Evolutionary conservation across 1,140 invertebrate species (phyloP).

Genomic region (Drosophila saltans): DNA sequence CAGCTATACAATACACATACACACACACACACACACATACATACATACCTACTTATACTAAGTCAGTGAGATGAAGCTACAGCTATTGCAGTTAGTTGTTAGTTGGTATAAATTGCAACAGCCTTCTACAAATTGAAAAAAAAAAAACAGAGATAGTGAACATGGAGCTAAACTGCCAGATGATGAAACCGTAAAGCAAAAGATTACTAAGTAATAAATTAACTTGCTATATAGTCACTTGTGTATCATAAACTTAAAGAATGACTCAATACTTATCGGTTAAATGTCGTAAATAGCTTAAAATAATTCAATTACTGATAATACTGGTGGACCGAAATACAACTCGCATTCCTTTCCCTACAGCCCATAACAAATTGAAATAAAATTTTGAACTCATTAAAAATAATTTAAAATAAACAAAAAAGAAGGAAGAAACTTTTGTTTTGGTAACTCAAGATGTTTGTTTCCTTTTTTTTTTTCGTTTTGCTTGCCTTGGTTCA

Average conservation of each 20-base stretch:
- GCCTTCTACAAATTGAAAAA: constrained; percentile 56
- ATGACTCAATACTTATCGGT: too few relatives aligned
- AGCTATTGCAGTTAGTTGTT: constrained; percentile 25
- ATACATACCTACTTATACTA: background rate
- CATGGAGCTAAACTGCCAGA: too few relatives aligned
- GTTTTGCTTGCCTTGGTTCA: background rate
- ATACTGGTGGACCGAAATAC: background rate
- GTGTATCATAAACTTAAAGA: too few relatives aligned
- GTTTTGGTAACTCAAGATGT: constrained; percentile 36
- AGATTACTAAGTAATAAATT: too few relatives aligned
- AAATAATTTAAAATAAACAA: constrained; percentile 67
- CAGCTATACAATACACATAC: constrained; percentile 18
- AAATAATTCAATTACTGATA: background rate
- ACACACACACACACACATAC: too few relatives aligned
- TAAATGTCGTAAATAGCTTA: background rate
- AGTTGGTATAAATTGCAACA: constrained; percentile 50
- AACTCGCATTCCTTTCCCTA: background rate
- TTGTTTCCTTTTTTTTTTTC: constrained; percentile 1
- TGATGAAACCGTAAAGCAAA: too few relatives aligned
- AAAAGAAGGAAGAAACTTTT: constrained; percentile 41
- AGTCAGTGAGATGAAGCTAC: background rate
- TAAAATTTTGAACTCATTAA: constrained; percentile 61
- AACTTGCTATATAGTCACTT: too few relatives aligned
- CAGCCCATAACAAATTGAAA: constrained; percentile 46
- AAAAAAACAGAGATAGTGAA: background rate